Conservation (phyloP, 2,888 invertebrate species). For the Noctua pronuba region DNA sequence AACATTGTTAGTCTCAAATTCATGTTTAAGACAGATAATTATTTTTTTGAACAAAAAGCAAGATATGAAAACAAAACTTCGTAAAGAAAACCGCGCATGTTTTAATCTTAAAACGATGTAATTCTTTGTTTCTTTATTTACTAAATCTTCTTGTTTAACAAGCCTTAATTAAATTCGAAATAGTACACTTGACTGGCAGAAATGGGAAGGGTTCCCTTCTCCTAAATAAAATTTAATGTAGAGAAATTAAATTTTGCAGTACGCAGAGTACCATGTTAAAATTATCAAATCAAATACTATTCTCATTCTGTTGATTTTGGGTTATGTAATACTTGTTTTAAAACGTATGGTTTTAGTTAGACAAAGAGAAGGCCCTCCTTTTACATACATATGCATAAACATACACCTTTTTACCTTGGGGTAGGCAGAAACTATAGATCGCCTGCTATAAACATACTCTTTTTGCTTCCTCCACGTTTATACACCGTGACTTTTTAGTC, state of each 20-base stretch:
- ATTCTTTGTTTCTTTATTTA: slow-evolving; percentile 13
- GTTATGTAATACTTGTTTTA: background rate
- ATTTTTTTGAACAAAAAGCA: background rate
- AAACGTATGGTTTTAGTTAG: slow-evolving; percentile 2
- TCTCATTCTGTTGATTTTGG: slow-evolving; percentile 16
- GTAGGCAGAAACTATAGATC: background rate
- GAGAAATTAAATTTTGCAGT: slow-evolving; percentile 34
- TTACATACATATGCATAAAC: background rate
- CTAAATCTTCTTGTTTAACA: slow-evolving; percentile 13
- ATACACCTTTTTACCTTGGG: background rate
- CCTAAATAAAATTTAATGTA: slow-evolving; percentile 27
- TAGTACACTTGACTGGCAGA: slow-evolving; percentile 44
- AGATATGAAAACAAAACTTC: slow-evolving; percentile 13
- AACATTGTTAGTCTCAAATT: slow-evolving; percentile 1
- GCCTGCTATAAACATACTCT: background rate
- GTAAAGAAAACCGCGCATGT: background rate
- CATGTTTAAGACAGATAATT: background rate
- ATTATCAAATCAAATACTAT: slow-evolving; percentile 24
- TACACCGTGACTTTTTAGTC: too few relatives aligned
- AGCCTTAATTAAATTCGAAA: slow-evolving; percentile 51
- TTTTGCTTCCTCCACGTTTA: background rate
- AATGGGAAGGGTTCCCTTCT: slow-evolving; percentile 22
- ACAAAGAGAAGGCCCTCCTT: background rate
- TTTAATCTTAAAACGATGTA: slow-evolving; percentile 10
- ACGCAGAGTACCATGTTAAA: background rate